phyloP scores from a whole-genome alignment of 2,888 invertebrate genomes.

The Punctoribates punctum region DNA sequence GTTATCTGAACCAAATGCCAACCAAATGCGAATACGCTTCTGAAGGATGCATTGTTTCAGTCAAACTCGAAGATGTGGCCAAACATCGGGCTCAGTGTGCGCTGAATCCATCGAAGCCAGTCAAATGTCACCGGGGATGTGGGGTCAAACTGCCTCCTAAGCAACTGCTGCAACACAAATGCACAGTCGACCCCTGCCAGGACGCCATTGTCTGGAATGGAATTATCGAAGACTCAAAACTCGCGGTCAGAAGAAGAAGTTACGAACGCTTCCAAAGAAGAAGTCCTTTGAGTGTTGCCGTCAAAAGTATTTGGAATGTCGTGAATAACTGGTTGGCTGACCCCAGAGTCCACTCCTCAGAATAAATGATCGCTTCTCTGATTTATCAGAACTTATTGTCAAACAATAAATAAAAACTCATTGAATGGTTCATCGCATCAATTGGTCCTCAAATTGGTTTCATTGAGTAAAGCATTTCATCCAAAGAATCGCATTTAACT shows the following conservation, averaged over 20 bases:
- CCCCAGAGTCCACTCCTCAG: conserved; percentile 30
- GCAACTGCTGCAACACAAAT: conserved; percentile 35
- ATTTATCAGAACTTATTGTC: background rate
- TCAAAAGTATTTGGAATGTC: conserved; percentile 39
- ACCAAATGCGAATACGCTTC: conserved; percentile 34
- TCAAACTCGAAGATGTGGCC: conserved; percentile 33
- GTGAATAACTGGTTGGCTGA: conserved; percentile 42
- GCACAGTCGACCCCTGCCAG: conserved; percentile 38
- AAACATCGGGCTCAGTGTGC: conserved; percentile 36
- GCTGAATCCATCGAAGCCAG: conserved; percentile 39
- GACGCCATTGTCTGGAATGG: conserved; percentile 41
- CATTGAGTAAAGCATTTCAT: background rate
- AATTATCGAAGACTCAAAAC: conserved; percentile 34
- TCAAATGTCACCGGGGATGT: conserved; percentile 40
- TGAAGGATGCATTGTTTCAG: conserved; percentile 36
- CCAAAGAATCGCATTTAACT: background rate
- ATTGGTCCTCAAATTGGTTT: background rate
- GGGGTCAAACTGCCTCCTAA: conserved; percentile 35
- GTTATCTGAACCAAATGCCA: conserved; percentile 30
- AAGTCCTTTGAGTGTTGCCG: conserved; percentile 17
- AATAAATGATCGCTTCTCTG: background rate
- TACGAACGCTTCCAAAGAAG: conserved; percentile 35
- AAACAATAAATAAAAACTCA: conserved; percentile 4
- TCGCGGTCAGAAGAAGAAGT: conserved; percentile 33
- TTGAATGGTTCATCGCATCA: background rate